phyloP scores from a whole-genome alignment of 2,797 vertebrate genomes.

The Paramormyrops hopkinsi region DNA sequence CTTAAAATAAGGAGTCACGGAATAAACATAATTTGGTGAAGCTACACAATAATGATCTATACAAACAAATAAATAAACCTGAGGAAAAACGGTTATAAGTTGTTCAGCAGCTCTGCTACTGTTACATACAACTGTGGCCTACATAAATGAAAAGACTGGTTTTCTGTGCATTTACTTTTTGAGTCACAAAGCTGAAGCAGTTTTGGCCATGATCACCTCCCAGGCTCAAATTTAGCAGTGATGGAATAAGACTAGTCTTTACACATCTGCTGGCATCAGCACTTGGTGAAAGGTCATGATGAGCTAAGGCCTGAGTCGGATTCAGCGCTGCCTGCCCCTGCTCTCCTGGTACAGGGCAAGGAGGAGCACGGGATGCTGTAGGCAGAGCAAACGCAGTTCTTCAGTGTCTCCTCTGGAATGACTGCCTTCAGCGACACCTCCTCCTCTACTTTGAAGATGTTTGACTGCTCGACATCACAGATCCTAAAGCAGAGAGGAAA shows the following conservation, averaged over 20 bases:
- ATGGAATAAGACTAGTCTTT: neutral
- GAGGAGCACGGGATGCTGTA: constrained; percentile 68
- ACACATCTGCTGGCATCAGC: neutral
- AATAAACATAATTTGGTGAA: neutral
- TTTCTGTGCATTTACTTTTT: neutral
- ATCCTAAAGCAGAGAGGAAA: constrained; percentile 62
- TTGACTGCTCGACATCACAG: constrained; percentile 81
- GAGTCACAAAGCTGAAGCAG: neutral
- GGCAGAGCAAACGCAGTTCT: constrained; percentile 71
- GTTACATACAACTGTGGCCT: neutral
- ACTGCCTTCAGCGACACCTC: constrained; percentile 79
- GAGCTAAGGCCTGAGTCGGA: constrained; percentile 65
- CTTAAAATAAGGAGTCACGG: neutral
- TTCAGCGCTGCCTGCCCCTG: constrained; percentile 40
- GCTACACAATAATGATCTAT: neutral
- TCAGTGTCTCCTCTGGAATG: constrained; percentile 73
- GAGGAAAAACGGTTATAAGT: neutral
- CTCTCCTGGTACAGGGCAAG: constrained; percentile 52
- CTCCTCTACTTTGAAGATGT: constrained; percentile 91
- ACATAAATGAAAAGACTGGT: neutral
- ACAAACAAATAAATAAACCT: constrained; percentile 13
- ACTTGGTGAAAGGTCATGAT: constrained; percentile 40
- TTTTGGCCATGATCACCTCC: neutral
- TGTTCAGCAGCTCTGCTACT: neutral
- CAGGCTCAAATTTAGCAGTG: neutral